Conservation (phyloP, 2,113 vertebrate genomes). For the Caracal caracal region DNA sequence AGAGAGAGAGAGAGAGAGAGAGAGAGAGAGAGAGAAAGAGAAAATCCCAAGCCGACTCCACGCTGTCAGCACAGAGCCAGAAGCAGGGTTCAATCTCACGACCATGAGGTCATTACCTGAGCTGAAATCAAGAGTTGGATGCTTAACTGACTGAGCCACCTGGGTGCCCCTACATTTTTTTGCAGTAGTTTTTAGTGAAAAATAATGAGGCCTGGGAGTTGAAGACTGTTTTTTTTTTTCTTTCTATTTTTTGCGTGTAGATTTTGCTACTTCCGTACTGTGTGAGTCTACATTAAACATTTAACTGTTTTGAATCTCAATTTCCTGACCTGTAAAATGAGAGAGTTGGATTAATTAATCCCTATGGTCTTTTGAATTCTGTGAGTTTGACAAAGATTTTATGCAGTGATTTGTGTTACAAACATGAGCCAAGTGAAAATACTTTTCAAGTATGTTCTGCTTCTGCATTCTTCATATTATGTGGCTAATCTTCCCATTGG, state of each 20-base stretch:
- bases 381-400: constrained; percentile 18
- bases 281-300: not conserved
- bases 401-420: constrained; percentile 9
- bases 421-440: constrained; percentile 7
- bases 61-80: too few species aligned
- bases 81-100: too few species aligned
- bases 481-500: not conserved
- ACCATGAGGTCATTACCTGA: too few species aligned
- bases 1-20: too few species aligned
- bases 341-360: constrained; percentile 52
- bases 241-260: too few species aligned
- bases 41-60: too few species aligned
- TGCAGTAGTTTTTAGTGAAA: not conserved
- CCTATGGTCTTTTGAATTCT: constrained; percentile 39
- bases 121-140: too few species aligned
- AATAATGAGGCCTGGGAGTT: not conserved
- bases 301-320: not conserved
- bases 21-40: too few species aligned
- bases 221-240: not conserved
- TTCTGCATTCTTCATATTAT: not conserved
- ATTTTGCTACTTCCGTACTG: not conserved
- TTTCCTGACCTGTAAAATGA: constrained; percentile 61
- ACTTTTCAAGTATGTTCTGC: not conserved
- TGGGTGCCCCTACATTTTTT: not conserved
- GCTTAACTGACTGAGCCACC: too few species aligned